Conservation (phyloP, 2,797 vertebrate genomes). For the Ctenopoma multispine region DNA sequence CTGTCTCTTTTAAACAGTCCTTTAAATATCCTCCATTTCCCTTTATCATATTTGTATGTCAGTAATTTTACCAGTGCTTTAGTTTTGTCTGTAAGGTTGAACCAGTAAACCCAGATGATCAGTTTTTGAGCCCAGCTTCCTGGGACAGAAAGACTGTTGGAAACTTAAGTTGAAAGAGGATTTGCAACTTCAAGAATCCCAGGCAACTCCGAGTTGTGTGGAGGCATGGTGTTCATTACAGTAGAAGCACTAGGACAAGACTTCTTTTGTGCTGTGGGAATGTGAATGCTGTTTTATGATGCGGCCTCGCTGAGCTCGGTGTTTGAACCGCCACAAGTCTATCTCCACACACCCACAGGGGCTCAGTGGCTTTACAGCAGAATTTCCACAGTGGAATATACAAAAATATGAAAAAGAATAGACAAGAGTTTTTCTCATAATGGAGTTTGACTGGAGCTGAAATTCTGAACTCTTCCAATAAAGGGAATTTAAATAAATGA, state of each 20-base stretch:
- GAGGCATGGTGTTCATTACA: constrained; percentile 62
- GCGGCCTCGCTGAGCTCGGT: constrained; percentile 31
- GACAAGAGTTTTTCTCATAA: constrained; percentile 10
- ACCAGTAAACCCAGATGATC: not conserved
- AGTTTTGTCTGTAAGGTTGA: not conserved
- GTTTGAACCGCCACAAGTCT: constrained; percentile 67
- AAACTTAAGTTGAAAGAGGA: constrained; percentile 62
- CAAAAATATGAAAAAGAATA: constrained; percentile 41
- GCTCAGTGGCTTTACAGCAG: constrained; percentile 58
- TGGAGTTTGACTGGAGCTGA: constrained; percentile 3
- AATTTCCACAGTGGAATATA: constrained; percentile 54
- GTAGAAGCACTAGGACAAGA: constrained; percentile 50
- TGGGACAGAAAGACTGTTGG: constrained; percentile 18
- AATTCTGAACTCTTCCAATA: constrained; percentile 5
- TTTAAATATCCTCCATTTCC: too few relatives aligned
- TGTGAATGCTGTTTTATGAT: constrained; percentile 48
- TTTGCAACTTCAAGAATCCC: constrained; percentile 37
- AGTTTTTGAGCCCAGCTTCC: constrained; percentile 34
- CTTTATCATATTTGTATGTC: too few relatives aligned
- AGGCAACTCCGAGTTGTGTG: constrained; percentile 36
- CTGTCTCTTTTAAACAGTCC: too few relatives aligned
- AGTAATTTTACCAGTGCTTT: not conserved
- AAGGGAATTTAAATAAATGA: not conserved
- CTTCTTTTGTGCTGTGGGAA: constrained; percentile 66
- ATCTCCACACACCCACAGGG: constrained; percentile 62